Percentiles rank a stretch among this genome's conserved stretches.
These are phyloP conservation scores for Gyrodactylus bullatarudis DNA, from an alignment of 1,140 invertebrate genomes.

Conservation along the genomic window DNA sequence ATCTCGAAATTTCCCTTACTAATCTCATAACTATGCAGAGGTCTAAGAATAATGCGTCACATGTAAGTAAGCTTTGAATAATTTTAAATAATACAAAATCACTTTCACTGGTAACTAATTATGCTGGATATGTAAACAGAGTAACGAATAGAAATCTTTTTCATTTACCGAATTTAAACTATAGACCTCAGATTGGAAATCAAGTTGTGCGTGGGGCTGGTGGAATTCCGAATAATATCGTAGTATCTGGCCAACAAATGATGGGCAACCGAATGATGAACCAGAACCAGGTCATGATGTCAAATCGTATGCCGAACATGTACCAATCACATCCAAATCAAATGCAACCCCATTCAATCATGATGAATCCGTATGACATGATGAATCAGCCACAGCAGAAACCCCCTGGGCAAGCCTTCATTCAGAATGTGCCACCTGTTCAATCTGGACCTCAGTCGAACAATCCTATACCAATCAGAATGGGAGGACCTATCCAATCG, in stretches of 20 bases:
- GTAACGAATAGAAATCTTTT: no score
- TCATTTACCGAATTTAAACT: no score
- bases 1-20: no score
- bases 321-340: neutral
- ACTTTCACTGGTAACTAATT: no score
- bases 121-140: no score
- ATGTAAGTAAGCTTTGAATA: no score
- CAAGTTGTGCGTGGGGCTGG: no score
- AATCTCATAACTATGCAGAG: no score
- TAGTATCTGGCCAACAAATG: neutral
- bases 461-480: neutral
- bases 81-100: no score
- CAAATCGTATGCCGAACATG: neutral
- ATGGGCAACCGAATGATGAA: neutral
- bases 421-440: neutral
- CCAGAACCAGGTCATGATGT: neutral
- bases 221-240: no score
- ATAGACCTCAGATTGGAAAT: neutral
- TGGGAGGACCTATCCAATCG: no score
- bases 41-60: no score
- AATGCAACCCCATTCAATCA: neutral
- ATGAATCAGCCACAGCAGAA: neutral
- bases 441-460: neutral
- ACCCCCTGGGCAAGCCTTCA: neutral
- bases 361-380: neutral